These are phyloP conservation scores for Lepidostoma basale DNA, from an alignment of 1,140 invertebrate genomes.

Conservation along the genomic window DNA sequence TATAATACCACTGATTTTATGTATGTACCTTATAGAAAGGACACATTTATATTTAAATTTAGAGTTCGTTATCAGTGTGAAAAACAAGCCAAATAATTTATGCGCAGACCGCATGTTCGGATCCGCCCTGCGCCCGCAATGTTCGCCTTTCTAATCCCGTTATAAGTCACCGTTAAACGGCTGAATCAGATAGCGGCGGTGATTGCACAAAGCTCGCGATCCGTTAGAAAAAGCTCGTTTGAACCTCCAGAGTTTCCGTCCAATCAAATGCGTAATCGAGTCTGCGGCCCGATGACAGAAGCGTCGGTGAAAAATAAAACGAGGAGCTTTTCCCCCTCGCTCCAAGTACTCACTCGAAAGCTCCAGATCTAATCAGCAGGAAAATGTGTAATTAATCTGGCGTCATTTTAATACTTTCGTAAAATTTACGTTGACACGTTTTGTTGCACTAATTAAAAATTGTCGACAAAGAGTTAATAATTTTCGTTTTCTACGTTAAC, in stretches of 20 bases:
- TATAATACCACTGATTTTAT: too few relatives aligned
- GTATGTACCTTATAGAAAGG: too few relatives aligned
- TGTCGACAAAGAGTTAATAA: too few relatives aligned
- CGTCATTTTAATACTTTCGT: too few relatives aligned
- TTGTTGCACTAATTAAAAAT: too few relatives aligned
- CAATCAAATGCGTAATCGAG: conserved; percentile 23
- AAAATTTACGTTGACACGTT: too few relatives aligned
- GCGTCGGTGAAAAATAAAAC: not conserved
- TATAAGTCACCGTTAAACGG: conserved; percentile 42
- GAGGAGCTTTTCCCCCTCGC: not conserved
- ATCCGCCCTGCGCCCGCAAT: conserved; percentile 23
- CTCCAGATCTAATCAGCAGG: too few relatives aligned
- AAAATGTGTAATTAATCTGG: too few relatives aligned
- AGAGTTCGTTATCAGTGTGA: too few relatives aligned
- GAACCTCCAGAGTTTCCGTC: conserved; percentile 15
- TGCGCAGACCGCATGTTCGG: not conserved
- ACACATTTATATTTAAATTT: too few relatives aligned
- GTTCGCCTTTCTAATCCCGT: conserved; percentile 33
- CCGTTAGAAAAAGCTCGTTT: conserved; percentile 37
- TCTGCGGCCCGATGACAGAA: conserved; percentile 6
- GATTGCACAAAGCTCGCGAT: conserved; percentile 14
- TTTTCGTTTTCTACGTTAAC: too few relatives aligned
- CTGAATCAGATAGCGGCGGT: conserved; percentile 33
- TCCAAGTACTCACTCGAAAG: not conserved
- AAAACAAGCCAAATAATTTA: not conserved